Evolutionary conservation across 2,113 vertebrate genomes (phyloP).

Genomic region (Megaceryle maxima): DNA sequence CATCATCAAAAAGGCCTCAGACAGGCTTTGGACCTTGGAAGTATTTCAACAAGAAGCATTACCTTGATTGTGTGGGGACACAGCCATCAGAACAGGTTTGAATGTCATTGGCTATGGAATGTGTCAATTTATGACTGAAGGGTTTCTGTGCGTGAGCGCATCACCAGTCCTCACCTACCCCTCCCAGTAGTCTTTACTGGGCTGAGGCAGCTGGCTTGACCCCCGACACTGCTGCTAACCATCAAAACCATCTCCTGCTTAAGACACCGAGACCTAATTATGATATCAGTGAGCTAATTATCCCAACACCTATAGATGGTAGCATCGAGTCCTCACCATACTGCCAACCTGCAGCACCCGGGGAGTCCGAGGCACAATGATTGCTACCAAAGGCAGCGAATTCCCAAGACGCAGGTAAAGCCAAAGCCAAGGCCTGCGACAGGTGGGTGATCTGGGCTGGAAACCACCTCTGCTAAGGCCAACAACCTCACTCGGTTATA

Average conservation of each 20-base stretch:
- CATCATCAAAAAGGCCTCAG: neutral
- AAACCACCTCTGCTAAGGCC: neutral
- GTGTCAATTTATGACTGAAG: rapidly evolving
- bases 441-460: rapidly evolving
- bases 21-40: no score
- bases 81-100: rapidly evolving
- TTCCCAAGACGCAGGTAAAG: rapidly evolving
- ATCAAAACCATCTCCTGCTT: rapidly evolving
- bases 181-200: no score
- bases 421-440: rapidly evolving
- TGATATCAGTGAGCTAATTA: rapidly evolving
- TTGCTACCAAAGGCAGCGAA: rapidly evolving
- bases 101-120: rapidly evolving
- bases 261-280: rapidly evolving
- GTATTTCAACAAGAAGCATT: neutral
- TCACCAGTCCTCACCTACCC: neutral
- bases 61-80: neutral
- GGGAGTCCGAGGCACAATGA: rapidly evolving
- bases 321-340: rapidly evolving
- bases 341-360: rapidly evolving
- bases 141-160: rapidly evolving
- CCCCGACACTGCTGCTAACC: rapidly evolving
- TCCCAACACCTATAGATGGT: neutral
- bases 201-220: neutral
- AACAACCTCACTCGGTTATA: rapidly evolving